Evolutionary conservation across 2,113 vertebrate genomes (phyloP), one percentile per base, ranked within the genome.

Genomic region (Neotoma lepida): DNA sequence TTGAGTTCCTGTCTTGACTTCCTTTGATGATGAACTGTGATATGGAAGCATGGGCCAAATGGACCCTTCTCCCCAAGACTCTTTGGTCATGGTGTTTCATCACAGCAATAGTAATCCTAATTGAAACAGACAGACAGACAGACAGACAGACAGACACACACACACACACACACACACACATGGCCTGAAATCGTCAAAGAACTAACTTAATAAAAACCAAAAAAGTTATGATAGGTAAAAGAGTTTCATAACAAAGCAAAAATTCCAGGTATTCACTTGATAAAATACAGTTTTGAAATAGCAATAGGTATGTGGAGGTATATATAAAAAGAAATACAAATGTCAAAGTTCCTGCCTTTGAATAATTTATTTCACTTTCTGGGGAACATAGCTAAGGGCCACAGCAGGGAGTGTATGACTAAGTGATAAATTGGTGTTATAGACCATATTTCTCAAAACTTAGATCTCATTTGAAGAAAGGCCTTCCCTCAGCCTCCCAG

Each of bases 191-290:
- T 35, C 64, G 41, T 7, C 10, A 44, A 85, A 85, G 8, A 64
- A 24, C 61, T 44, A 66, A 66, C 28, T 30, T 80, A 82, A 61
- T 41, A 66, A 46, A 82, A 66, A 64, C 24, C 28, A 84, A 66
- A 46, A n/a, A 49, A 63, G 33, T 63, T 76, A 17, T 92, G 41
- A 61, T 77, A 15, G 63, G 12, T 76, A 54, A 56, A 6, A 70
- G 90, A 88, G 49, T 89, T 94, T 95, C 35, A 56, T 56, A 80
- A 58, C n/a, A 88, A 93, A 89, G 49, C 56, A 90, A 68, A 92
- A 8, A 35, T 90, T 78, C n/a, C 22, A 87, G 46, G 49, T 66
- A 9, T 49, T 89, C 14, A 84, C 20, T 86, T 28, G 89, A 63
- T 88, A 78, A 94, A 88, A 91, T 64, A 66, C 10, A 58, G 51